Evolutionary conservation across 2,888 invertebrate genomes (phyloP), one percentile per base, ranked within the genome.

Genomic region (Ophioninae sp.): DNA sequence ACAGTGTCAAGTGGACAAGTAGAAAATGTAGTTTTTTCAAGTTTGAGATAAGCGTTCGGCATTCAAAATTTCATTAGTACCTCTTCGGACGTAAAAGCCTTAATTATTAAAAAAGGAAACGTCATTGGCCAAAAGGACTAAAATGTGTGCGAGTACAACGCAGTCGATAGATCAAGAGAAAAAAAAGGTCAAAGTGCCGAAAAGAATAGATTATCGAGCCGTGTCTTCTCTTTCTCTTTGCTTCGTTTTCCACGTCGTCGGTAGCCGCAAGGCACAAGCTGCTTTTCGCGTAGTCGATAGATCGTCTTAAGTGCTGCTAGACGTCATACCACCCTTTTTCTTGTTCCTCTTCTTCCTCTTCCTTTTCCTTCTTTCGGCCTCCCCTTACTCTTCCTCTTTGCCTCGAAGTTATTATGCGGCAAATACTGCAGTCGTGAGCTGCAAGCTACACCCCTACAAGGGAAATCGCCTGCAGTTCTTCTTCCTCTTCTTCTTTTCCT

Each of bases 271-370:
- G 86, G 83, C 84, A 84, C 75, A 82, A 79, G 81, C 81, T 76
- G 81, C 75, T 81, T 84, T 76, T 79, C 82, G 83, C 83, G 81
- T 80, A 85, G 85, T 87, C 88, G 88, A 89, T 90, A 89, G 89
- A 90, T 89, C 89, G 88, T 88, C 85, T 85, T 88, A 89, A 89
- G 89, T 88, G 87, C 88, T 88, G 13, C 88, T 89, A 90, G 90
- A 89, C 88, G 90, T 90, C 89, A 86, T 89, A 87, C 86, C 87
- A 82, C 85, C 79, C 84, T 82, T 85, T 83, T 85, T 85, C 81
- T 75, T 79, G 67, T 81, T 82, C 75, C 69, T 85, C 84, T 82
- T 72, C 78, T 85, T 57, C 61, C 68, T 41, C 62, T 73, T 69
- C 30, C 80, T 72, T 75, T n/a, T n/a, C n/a, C n/a, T n/a, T n/a